Percentiles rank a stretch among this genome's conserved stretches.
These are phyloP conservation scores for Oscheius sp. DNA, from an alignment of 2,888 invertebrate genomes.

Conservation along the genomic window DNA sequence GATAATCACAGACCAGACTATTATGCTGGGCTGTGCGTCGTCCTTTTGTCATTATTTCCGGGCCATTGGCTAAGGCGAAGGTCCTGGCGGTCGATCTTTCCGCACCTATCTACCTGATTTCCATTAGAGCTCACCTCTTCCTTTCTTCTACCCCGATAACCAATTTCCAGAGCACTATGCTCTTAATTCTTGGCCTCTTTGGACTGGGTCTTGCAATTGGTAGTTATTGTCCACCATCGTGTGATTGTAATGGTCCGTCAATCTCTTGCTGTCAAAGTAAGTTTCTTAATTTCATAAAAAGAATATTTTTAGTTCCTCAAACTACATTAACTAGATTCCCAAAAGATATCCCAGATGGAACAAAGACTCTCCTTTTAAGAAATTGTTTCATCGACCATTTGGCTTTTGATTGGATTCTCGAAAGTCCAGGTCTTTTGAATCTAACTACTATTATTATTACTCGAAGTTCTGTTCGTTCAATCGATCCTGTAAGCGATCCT, in stretches of 20 bases:
- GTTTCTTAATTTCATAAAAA: not conserved
- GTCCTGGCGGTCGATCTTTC: constrained; percentile 5
- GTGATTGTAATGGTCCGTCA: constrained; percentile 21
- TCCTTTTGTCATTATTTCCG: constrained; percentile 31
- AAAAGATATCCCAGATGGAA: constrained; percentile 6
- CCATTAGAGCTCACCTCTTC: too few relatives aligned
- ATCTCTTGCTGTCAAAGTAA: constrained; percentile 28
- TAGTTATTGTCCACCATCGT: constrained; percentile 20
- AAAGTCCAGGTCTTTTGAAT: too few relatives aligned
- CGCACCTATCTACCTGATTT: constrained; percentile 12
- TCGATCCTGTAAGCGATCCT: constrained; percentile 41
- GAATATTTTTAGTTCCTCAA: not conserved
- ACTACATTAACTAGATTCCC: constrained; percentile 18
- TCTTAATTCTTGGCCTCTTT: constrained; percentile 16
- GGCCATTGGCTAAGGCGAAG: constrained; percentile 28
- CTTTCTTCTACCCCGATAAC: too few relatives aligned
- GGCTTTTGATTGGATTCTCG: too few relatives aligned
- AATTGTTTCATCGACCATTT: too few relatives aligned
- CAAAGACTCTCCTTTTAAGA: too few relatives aligned
- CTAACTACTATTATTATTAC: too few relatives aligned
- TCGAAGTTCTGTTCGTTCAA: constrained; percentile 28
- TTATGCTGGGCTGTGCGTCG: constrained; percentile 29
- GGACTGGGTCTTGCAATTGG: constrained; percentile 17
- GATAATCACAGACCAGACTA: constrained; percentile 29
- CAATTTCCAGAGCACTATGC: too few relatives aligned